Evolutionary conservation across 2,113 vertebrate species (phyloP).

Genomic region (Mastomys natalensis): DNA sequence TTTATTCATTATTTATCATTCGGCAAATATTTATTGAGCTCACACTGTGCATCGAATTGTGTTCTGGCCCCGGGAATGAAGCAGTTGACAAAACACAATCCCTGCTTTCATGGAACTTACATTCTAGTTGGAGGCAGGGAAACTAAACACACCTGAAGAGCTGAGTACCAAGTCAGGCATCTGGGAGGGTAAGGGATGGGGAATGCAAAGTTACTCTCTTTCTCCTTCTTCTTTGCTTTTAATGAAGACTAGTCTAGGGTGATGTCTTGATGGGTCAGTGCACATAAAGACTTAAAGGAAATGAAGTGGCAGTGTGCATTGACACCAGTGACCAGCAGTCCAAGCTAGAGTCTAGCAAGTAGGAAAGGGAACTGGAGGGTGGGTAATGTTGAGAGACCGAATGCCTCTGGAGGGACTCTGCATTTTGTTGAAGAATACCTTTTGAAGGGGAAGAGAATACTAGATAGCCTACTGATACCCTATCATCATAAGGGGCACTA

Average conservation of each 20-base stretch:
- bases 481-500: background rate
- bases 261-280: background rate
- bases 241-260: background rate
- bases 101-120: constrained; percentile 6
- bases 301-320: background rate
- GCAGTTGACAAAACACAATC: background rate
- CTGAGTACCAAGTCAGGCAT: accelerated
- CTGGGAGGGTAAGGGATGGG: no score
- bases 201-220: background rate
- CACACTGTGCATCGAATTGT: background rate
- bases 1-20: constrained; percentile 59
- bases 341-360: background rate
- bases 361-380: background rate
- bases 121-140: background rate
- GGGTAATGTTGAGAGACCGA: background rate
- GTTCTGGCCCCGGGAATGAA: constrained; percentile 26
- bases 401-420: background rate
- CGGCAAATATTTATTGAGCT: constrained; percentile 43
- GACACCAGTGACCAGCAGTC: accelerated
- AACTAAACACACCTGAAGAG: background rate
- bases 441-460: background rate
- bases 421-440: background rate
- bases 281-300: background rate
- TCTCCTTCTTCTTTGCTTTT: background rate
- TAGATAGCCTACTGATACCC: background rate